Evolutionary conservation across 2,888 invertebrate genomes (phyloP), one percentile per base, ranked within the genome.

Genomic region (Athetis lepigone): DNA sequence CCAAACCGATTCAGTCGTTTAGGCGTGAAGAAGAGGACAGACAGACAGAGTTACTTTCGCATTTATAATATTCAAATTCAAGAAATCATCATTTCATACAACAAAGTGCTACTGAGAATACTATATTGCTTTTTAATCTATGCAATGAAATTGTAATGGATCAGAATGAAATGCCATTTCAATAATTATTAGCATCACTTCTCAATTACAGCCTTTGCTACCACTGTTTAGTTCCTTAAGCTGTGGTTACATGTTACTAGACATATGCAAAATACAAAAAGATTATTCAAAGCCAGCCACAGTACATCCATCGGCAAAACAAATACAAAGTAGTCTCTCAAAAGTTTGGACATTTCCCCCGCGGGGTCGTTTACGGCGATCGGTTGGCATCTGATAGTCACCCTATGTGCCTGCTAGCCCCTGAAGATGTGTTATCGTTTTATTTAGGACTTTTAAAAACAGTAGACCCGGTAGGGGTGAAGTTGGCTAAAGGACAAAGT

Each of bases 331-430:
- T 67, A 72, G 46, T 62, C 13, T 51, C 23, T 71, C 27, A 56
- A 47, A 70, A 76, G 60, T 73, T 74, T 16, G 63, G 68, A 62
- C 62, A 57, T 37, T 49, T 29, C 49, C 37, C 70, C 70, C 64
- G 19, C 29, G 66, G 54, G 71, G 50, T 58, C 73, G n/a, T 51
- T 72, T 73, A 72, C 52, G 54, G 58, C 61, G 62, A 72, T 67
- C 68, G 61, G 73, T 56, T 58, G 57, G 51, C 62, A 58, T 72
- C 73, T 56, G 71, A 72, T 72, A 72, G 71, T 18, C 50, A 19
- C 61, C 54, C 54, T 49, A 29, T 39, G 52, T 52, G 46, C 56
- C 51, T 61, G 37, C 50, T 29, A 59, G 46, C 71, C 72, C 67
- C 45, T 46, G 39, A 46, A 43, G 67, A 67, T 72, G 58, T 51